These are phyloP conservation scores for Erpornis zantholeuca DNA, from an alignment of 2,113 vertebrate species.

Conservation along the genomic window DNA sequence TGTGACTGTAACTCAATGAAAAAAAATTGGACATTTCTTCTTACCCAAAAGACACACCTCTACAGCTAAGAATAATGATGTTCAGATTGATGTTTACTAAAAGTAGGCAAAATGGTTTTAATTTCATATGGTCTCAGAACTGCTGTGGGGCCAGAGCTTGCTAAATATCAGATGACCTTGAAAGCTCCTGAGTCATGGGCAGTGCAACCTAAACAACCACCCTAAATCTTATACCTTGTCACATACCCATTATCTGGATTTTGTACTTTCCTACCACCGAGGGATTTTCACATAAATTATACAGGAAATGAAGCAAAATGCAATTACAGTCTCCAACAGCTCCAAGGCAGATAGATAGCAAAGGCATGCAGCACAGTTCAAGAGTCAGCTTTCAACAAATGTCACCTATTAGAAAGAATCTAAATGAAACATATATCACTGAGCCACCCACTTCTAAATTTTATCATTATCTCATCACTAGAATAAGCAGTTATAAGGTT, in stretches of 20 bases:
- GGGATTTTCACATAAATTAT: conserved; percentile 59
- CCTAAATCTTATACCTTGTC: conserved; percentile 34
- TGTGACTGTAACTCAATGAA: neutral
- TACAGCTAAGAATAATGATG: neutral
- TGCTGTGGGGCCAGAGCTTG: neutral
- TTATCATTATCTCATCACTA: neutral
- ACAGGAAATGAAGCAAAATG: conserved; percentile 70
- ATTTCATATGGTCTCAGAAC: neutral
- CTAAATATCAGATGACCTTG: conserved; percentile 1
- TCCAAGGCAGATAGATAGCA: conserved; percentile 42
- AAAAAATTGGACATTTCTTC: neutral
- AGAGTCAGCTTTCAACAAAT: conserved; percentile 46
- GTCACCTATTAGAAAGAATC: conserved; percentile 22
- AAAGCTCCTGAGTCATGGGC: neutral
- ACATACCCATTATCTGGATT: conserved; percentile 26
- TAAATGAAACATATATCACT: conserved; percentile 16
- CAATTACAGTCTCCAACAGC: conserved; percentile 51
- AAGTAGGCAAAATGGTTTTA: neutral
- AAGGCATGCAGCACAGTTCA: conserved; percentile 5
- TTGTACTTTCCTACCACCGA: neutral
- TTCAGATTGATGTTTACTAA: neutral
- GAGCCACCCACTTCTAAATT: neutral
- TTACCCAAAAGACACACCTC: neutral
- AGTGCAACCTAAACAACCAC: neutral
- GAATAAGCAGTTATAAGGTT: conserved; percentile 8